Evolutionary conservation across 2,113 vertebrate genomes (phyloP).

Genomic region (Glaucidium brasilianum): DNA sequence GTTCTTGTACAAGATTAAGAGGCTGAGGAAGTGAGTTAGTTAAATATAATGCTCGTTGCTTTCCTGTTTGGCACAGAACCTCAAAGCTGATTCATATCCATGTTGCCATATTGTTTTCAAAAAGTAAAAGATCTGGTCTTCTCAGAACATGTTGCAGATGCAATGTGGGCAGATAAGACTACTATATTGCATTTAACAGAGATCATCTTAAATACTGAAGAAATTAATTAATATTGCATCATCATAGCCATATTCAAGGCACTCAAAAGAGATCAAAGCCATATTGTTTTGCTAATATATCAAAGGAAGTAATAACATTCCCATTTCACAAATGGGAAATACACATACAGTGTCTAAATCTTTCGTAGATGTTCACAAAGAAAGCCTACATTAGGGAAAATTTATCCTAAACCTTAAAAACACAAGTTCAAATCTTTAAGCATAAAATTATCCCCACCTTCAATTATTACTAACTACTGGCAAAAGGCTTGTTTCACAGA

Average conservation of each 20-base stretch:
- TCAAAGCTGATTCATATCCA: slow-evolving; percentile 39
- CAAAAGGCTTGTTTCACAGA: neutral
- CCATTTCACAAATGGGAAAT: neutral
- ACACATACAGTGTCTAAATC: neutral
- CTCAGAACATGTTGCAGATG: slow-evolving; percentile 14
- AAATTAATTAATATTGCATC: neutral
- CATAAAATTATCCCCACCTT: neutral
- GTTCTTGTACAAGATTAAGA: slow-evolving; percentile 12
- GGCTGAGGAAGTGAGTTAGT: slow-evolving; percentile 42
- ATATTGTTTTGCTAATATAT: neutral
- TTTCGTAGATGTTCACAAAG: neutral
- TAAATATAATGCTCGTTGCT: slow-evolving; percentile 12
- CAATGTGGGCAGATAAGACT: neutral
- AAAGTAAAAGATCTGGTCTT: neutral
- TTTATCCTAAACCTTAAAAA: neutral
- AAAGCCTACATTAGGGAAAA: neutral
- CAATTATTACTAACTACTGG: neutral
- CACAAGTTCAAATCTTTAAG: neutral
- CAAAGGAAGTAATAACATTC: neutral
- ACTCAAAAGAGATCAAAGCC: neutral
- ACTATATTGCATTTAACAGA: neutral
- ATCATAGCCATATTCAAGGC: neutral
- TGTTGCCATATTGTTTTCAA: slow-evolving; percentile 11
- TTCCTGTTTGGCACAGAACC: slow-evolving; percentile 52
- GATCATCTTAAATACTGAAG: neutral